Percentiles rank a stretch among this genome's conserved stretches.
Conservation (phyloP, 2,797 vertebrate species). For the Sebastes vulpes region DNA sequence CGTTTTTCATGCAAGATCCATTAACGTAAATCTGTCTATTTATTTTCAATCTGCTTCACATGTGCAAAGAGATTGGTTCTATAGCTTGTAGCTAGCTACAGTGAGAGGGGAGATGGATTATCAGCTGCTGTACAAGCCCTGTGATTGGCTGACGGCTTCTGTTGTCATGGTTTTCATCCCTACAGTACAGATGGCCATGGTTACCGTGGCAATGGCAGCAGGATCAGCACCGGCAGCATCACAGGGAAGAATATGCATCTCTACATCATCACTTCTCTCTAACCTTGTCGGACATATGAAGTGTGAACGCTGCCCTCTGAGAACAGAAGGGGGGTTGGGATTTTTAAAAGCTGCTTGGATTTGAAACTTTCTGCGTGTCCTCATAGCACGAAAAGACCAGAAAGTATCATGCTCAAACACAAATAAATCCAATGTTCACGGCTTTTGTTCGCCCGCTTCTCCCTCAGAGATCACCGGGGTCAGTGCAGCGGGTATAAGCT, state of each 20-base stretch:
- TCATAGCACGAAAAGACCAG: neutral
- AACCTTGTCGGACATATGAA: conserved; percentile 4
- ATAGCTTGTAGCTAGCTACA: conserved; percentile 34
- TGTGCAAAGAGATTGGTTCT: conserved; percentile 28
- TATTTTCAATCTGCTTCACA: conserved; percentile 38
- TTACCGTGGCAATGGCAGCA: conserved; percentile 76
- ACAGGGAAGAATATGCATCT: conserved; percentile 27
- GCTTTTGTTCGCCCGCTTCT: conserved; percentile 25
- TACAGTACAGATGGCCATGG: conserved; percentile 83
- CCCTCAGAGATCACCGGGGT: conserved; percentile 55
- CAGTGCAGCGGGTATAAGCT: conserved; percentile 63
- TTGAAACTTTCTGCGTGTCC: neutral
- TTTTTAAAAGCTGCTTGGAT: neutral
- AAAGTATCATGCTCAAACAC: neutral
- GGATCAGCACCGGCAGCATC: conserved; percentile 73
- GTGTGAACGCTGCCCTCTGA: neutral
- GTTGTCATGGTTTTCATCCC: conserved; percentile 77
- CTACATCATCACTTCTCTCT: conserved; percentile 9
- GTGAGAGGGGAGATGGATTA: conserved; percentile 61
- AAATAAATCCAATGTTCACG: conserved; percentile 15
- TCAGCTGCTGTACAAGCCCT: conserved; percentile 22
- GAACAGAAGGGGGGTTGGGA: neutral
- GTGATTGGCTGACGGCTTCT: conserved; percentile 69
- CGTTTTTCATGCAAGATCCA: conserved; percentile 12
- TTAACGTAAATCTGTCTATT: conserved; percentile 46